Conservation (phyloP, 2,888 invertebrate genomes). For the Agriotes lineatus region DNA sequence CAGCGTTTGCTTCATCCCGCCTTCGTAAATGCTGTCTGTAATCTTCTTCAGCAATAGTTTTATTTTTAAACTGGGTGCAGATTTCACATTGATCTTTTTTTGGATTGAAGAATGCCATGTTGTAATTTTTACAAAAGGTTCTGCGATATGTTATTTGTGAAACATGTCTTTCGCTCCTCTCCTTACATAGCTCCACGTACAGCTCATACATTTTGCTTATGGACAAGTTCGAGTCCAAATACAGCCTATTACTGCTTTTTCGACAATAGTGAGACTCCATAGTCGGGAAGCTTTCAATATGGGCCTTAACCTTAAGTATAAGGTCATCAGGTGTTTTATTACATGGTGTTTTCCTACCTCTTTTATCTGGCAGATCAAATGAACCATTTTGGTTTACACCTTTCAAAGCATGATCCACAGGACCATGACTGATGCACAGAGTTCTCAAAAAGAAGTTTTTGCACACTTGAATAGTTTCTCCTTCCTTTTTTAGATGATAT, state of each 20-base stretch:
- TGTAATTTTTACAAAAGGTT: conserved; percentile 34
- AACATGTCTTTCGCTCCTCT: conserved; percentile 28
- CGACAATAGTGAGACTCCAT: no score
- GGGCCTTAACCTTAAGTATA: neutral
- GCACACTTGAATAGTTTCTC: neutral
- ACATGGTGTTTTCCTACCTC: neutral
- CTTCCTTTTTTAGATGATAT: neutral
- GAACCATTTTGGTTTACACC: neutral
- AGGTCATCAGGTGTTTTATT: neutral
- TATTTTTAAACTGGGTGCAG: conserved; percentile 39
- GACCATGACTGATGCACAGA: conserved; percentile 8
- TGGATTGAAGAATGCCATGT: conserved; percentile 43
- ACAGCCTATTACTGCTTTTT: conserved; percentile 33
- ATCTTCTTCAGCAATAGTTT: conserved; percentile 21
- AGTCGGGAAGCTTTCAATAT: neutral
- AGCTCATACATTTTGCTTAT: conserved; percentile 48
- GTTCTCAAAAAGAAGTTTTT: conserved; percentile 7
- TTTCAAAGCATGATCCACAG: neutral
- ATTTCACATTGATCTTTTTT: conserved; percentile 48
- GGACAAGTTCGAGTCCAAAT: conserved; percentile 43
- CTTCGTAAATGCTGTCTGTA: conserved; percentile 46
- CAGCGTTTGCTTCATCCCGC: conserved; percentile 47
- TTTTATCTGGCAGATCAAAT: neutral
- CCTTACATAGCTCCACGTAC: conserved; percentile 40
- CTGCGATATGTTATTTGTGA: conserved; percentile 43